These are phyloP conservation scores for Aphelenchoides besseyi DNA, from an alignment of 1,140 invertebrate species.

Conservation along the genomic window DNA sequence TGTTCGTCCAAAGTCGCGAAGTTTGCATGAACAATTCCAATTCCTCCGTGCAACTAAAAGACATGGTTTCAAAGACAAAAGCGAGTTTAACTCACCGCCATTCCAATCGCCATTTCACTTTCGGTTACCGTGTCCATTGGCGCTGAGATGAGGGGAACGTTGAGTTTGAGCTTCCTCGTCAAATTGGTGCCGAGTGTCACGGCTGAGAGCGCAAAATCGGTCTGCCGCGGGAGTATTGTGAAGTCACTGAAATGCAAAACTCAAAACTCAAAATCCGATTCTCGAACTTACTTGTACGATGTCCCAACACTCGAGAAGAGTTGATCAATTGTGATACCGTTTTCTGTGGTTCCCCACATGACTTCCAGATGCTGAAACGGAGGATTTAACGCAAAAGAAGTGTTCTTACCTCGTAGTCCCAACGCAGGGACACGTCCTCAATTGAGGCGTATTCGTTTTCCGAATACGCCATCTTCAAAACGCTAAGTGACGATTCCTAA, in stretches of 20 bases:
- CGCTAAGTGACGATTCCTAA: too few relatives aligned
- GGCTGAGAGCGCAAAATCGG: conserved; percentile 87
- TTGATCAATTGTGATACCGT: conserved; percentile 40
- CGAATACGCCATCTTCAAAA: too few relatives aligned
- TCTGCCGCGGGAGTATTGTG: conserved; percentile 85
- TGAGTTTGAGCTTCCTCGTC: conserved; percentile 83
- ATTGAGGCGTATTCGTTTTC: too few relatives aligned
- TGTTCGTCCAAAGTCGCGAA: conserved; percentile 85
- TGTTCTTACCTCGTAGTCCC: too few relatives aligned
- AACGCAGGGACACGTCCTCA: too few relatives aligned
- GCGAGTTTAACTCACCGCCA: conserved; percentile 76
- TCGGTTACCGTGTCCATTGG: conserved; percentile 99
- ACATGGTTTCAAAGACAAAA: conserved; percentile 25
- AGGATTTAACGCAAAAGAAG: too few relatives aligned
- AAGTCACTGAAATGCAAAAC: conserved; percentile 30
- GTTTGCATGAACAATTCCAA: conserved; percentile 98
- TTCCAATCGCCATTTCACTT: conserved; percentile 98
- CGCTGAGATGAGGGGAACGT: conserved; percentile 89
- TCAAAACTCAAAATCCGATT: not conserved
- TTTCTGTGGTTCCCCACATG: conserved; percentile 26
- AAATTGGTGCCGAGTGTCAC: conserved; percentile 82
- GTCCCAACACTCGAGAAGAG: conserved; percentile 40
- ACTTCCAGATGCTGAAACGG: too few relatives aligned
- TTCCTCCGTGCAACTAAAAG: conserved; percentile 80
- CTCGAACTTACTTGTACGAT: conserved; percentile 47